Conservation (phyloP, 2,888 invertebrate species). For the Platycnemis pennipes region DNA sequence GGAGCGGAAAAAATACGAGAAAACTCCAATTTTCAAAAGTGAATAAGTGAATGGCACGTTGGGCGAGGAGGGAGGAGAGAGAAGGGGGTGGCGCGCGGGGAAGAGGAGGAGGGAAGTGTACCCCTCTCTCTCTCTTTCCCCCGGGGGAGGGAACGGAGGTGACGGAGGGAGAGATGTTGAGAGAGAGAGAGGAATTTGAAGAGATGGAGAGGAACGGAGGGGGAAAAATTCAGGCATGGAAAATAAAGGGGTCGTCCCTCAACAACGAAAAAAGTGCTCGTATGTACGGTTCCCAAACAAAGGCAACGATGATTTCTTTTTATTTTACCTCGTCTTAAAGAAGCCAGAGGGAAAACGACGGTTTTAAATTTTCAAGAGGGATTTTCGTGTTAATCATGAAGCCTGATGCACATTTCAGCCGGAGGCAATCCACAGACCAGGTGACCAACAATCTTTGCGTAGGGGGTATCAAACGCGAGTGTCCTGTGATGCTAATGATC, state of each 20-base stretch:
- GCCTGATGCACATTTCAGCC: background rate
- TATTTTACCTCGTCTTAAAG: background rate
- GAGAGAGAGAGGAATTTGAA: background rate
- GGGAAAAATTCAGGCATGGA: background rate
- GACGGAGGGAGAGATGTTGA: background rate
- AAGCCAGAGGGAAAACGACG: background rate
- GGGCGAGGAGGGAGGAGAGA: background rate
- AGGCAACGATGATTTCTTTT: background rate
- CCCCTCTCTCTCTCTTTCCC: background rate
- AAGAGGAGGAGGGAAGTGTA: background rate
- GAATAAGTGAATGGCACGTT: slow-evolving; percentile 55
- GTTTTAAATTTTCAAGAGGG: background rate
- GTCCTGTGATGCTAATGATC: background rate
- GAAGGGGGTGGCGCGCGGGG: background rate
- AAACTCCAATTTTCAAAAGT: slow-evolving; percentile 61
- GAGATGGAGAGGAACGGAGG: background rate
- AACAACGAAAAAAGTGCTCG: background rate
- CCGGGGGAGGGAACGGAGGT: background rate
- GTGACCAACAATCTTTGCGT: background rate
- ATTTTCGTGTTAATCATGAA: background rate
- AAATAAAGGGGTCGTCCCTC: background rate
- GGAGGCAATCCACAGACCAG: background rate
- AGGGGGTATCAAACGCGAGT: background rate
- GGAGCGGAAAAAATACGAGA: slow-evolving; percentile 6
- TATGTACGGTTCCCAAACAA: background rate